A percentile compares a stretch with the other conserved stretches of the same genome.
Conservation (phyloP, 2,797 vertebrate species). For the Oreortyx pictus region DNA sequence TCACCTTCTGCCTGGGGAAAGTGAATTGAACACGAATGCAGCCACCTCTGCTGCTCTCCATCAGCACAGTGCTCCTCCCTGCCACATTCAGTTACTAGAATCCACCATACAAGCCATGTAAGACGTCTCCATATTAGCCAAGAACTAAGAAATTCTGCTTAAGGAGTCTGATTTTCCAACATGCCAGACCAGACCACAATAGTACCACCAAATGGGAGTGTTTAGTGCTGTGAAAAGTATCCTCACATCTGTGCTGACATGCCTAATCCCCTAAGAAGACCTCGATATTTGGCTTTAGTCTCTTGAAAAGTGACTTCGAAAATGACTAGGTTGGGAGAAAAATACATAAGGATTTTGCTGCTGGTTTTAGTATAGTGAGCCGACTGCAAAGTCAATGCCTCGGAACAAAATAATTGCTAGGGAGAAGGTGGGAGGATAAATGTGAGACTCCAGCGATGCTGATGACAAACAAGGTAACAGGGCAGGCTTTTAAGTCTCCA, state of each 20-base stretch:
- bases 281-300: neutral
- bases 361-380: neutral
- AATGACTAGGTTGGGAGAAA: neutral
- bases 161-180: neutral
- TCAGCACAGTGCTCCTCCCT: neutral
- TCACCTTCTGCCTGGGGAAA: rapidly evolving
- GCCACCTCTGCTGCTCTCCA: neutral
- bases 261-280: neutral
- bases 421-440: neutral
- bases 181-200: neutral
- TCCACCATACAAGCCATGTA: neutral
- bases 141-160: neutral
- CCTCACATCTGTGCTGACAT: neutral
- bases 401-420: slow-evolving; percentile 11
- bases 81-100: neutral
- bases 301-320: neutral
- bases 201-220: rapidly evolving
- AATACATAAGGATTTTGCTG: neutral
- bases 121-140: rapidly evolving
- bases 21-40: neutral
- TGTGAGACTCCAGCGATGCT: neutral
- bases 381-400: neutral
- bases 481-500: neutral
- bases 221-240: neutral
- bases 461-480: neutral